Evolutionary conservation across 2,797 vertebrate genomes (phyloP).

Genomic region (Sebastes steindachneri): DNA sequence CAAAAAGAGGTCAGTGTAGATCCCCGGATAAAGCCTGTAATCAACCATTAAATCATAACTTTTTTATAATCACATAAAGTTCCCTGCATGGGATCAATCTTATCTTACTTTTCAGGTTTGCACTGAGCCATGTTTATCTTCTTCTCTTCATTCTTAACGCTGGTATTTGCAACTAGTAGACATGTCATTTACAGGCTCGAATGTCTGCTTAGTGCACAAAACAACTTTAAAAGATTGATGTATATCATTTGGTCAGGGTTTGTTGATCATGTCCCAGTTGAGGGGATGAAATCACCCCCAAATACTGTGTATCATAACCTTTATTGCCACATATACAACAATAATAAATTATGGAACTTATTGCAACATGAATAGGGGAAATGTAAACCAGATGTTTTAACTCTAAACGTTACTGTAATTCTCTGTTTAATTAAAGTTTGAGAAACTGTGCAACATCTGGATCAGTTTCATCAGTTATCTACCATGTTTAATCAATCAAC

Average conservation of each 20-base stretch:
- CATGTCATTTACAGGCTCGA: background rate
- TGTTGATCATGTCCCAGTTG: background rate
- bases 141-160: background rate
- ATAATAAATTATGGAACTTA: constrained; percentile 5
- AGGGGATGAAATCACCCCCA: constrained; percentile 22
- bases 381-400: constrained; percentile 57
- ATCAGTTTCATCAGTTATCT: constrained; percentile 16
- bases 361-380: constrained; percentile 39
- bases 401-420: constrained; percentile 17
- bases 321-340: background rate
- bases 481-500: background rate
- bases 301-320: background rate
- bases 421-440: constrained; percentile 31
- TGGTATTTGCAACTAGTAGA: background rate
- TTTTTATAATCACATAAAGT: too few species aligned
- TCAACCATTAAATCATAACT: background rate
- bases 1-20: background rate
- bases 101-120: too few species aligned
- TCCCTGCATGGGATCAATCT: background rate
- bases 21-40: background rate
- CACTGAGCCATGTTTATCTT: background rate
- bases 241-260: background rate
- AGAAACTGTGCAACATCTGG: constrained; percentile 24
- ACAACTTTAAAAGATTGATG: background rate
- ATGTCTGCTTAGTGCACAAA: background rate